phyloP scores from a whole-genome alignment of 1,140 invertebrate genomes.

The Stegodyphus dumicola region DNA sequence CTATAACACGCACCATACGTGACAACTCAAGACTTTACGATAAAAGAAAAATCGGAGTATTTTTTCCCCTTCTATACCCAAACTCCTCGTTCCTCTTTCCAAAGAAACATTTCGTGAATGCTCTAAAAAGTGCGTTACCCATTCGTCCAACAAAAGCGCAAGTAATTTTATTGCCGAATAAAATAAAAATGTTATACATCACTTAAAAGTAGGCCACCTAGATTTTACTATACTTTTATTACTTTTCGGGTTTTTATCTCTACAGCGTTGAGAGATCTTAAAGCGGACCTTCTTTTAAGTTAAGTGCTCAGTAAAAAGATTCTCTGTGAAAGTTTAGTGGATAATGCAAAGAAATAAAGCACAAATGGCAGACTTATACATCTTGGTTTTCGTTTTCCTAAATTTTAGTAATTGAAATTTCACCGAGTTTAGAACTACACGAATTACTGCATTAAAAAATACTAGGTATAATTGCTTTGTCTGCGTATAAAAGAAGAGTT shows the following conservation, averaged over 20 bases:
- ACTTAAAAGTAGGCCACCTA: constrained; percentile 45
- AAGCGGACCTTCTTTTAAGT: constrained; percentile 28
- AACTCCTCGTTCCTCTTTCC: too few species aligned
- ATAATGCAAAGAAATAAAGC: constrained; percentile 9
- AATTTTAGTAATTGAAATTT: too few species aligned
- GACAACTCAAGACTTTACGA: constrained; percentile 4
- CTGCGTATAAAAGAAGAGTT: too few species aligned
- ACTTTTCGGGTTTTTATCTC: constrained; percentile 6
- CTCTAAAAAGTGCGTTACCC: constrained; percentile 13
- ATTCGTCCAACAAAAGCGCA: background rate
- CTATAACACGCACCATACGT: background rate
- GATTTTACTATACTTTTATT: constrained; percentile 18
- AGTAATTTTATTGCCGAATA: constrained; percentile 44
- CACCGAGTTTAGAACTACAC: too few species aligned
- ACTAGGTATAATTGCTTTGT: too few species aligned
- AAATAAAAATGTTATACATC: constrained; percentile 39
- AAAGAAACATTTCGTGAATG: background rate
- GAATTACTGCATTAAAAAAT: too few species aligned
- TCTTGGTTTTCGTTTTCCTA: too few species aligned
- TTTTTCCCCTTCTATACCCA: too few species aligned
- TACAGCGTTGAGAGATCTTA: constrained; percentile 13
- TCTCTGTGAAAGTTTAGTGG: constrained; percentile 1
- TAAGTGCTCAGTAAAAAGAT: constrained; percentile 34
- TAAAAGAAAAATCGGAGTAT: background rate
- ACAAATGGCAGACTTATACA: too few species aligned